phyloP scores from a whole-genome alignment of 1,140 invertebrate genomes.

The Drosophila repleta region DNA sequence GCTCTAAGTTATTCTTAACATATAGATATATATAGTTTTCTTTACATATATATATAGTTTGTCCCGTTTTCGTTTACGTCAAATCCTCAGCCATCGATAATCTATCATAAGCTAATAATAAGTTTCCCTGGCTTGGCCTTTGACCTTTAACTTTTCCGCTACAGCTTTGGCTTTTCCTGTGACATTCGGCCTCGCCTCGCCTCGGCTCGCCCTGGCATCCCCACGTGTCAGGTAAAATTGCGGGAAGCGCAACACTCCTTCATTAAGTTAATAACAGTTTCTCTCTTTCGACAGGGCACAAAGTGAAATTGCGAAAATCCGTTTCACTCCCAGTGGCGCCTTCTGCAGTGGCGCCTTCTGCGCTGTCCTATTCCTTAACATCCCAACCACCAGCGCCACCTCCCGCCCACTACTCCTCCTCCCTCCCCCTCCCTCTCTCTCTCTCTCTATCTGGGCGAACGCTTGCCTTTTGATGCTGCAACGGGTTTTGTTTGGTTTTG shows the following conservation, averaged over 20 bases:
- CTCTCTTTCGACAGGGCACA: constrained; percentile 53
- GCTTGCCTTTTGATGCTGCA: constrained; percentile 75
- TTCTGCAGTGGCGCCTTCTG: constrained; percentile 20
- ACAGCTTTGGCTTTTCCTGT: constrained; percentile 1
- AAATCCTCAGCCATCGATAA: background rate
- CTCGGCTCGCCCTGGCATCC: constrained; percentile 4
- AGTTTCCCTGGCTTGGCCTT: background rate
- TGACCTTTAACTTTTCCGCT: background rate
- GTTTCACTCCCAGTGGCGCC: constrained; percentile 53
- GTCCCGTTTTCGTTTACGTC: background rate
- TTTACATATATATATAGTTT: too few relatives aligned
- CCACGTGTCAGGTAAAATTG: constrained; percentile 75
- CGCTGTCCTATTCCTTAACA: background rate
- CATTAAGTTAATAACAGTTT: constrained; percentile 83
- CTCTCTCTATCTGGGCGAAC: constrained; percentile 45
- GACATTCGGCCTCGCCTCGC: background rate
- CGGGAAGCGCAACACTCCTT: constrained; percentile 66
- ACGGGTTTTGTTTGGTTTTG: constrained; percentile 79
- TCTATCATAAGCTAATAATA: background rate
- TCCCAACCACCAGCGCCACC: background rate
- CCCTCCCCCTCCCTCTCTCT: constrained; percentile 30
- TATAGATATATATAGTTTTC: too few relatives aligned
- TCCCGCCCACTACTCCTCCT: background rate
- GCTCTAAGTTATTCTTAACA: too few relatives aligned
- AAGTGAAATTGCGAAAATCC: constrained; percentile 77